Percentiles rank a stretch among this genome's conserved stretches.
Evolutionary conservation across 2,113 vertebrate genomes (phyloP).

Genomic region (Uria lomvia): DNA sequence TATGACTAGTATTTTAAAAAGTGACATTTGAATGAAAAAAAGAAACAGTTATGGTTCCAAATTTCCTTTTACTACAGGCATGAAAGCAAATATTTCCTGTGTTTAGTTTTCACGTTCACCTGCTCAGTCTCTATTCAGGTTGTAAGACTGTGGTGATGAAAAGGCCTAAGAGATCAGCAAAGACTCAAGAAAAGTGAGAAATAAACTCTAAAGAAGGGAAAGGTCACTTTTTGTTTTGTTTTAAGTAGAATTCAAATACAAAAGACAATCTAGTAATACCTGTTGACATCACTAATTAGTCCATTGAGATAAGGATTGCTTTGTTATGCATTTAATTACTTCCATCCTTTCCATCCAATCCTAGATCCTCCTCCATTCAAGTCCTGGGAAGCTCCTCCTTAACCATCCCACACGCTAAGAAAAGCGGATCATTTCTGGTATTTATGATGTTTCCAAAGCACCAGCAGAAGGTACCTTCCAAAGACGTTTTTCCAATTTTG

Average conservation of each 20-base stretch:
- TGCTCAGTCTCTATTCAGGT: neutral
- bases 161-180: neutral
- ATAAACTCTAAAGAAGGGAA: neutral
- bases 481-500: neutral
- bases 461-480: neutral
- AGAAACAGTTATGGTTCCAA: neutral
- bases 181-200: neutral
- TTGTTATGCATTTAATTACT: neutral
- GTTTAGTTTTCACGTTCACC: rapidly evolving
- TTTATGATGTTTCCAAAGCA: neutral
- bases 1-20: neutral
- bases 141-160: neutral
- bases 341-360: neutral
- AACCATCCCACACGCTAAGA: no score
- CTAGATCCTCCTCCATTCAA: neutral
- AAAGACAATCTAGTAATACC: neutral
- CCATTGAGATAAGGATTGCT: neutral
- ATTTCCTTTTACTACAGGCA: neutral
- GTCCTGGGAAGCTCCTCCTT: neutral
- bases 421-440: neutral
- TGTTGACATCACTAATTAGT: neutral
- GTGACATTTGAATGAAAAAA: neutral
- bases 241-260: neutral
- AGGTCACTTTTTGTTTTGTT: neutral
- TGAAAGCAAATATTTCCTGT: neutral